Evolutionary conservation across 2,888 invertebrate species (phyloP), one percentile per base, ranked within the genome.

Genomic region (Argyresthia goedartella): DNA sequence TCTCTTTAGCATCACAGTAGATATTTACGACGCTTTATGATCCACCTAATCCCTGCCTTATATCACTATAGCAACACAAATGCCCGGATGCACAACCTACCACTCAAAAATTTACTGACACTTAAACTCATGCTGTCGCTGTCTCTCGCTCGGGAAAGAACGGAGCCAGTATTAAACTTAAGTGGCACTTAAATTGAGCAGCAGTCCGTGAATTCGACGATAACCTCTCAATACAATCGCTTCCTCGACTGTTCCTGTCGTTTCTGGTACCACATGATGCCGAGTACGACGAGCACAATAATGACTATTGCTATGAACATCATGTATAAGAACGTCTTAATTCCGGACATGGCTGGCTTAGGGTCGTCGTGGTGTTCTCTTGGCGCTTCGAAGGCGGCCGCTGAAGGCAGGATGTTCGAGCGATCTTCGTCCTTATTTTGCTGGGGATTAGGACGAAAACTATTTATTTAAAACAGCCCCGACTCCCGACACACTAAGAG

Each of bases 231-330:
- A 60, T 87, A 87, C 35, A 96, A 93, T 64, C 97, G 90, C 81
- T 98, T 98, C 64, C 96, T 89, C 55, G 92, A 92, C 59, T 94
- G 93, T 70, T 96, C 95, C 71, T 95, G 95, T 55, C 94, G 92
- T 71, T 97, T 97, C 73, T 97, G 96, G 74, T 97, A 97, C 74
- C 95, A 93, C 89, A 97, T 94, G 56, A 98, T 93, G 34, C 94
- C 97, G 52, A 97, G 90, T 3, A 97, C 94, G 0, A 94, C 92
- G 57, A 94, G 90, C 0, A 93, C 95, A 45, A 95, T 93, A 9
- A 97, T 77, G 2, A 93, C 93, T 33, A 98, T 88, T 51, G 97
- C 92, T 11, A 93, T 93, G 51, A 94, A 88, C 60, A 99, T 88
- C 85, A 98, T 92, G 56, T 96, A 89, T 2, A 97, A 87, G 81